Percentiles rank a stretch among this genome's conserved stretches.
These are phyloP conservation scores for Pampus argenteus DNA, from an alignment of 2,797 vertebrate genomes.

Conservation along the genomic window DNA sequence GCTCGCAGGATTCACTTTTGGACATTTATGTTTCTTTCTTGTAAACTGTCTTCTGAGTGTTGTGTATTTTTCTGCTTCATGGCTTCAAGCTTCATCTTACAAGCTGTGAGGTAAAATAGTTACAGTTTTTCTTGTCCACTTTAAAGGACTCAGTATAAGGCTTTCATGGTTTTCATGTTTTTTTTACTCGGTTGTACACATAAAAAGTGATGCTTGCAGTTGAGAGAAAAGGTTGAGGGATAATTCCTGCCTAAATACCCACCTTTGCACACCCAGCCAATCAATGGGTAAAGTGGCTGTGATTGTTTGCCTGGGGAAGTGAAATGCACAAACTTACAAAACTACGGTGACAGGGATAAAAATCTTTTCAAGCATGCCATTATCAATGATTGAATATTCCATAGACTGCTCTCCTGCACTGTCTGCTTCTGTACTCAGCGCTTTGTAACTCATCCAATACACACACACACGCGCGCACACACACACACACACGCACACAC, in stretches of 20 bases:
- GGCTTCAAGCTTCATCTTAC: background rate
- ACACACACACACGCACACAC: conserved; percentile 22
- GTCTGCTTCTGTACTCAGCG: conserved; percentile 46
- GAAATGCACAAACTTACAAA: conserved; percentile 20
- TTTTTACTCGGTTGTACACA: background rate
- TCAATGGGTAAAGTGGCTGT: background rate
- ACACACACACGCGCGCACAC: background rate
- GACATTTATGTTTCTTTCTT: background rate
- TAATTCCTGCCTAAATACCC: background rate
- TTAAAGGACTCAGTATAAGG: background rate
- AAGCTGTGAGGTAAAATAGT: background rate
- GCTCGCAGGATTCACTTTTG: background rate
- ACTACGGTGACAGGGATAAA: conserved; percentile 14
- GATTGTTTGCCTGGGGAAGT: background rate
- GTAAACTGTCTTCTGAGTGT: conserved; percentile 3
- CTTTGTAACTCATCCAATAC: conserved; percentile 68
- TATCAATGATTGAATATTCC: conserved; percentile 49
- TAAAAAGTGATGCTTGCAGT: background rate
- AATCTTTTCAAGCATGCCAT: conserved; percentile 19
- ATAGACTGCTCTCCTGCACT: conserved; percentile 25
- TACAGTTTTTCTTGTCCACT: background rate
- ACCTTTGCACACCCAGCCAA: background rate
- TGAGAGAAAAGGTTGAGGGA: background rate
- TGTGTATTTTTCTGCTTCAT: background rate
- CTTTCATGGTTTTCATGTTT: background rate